These are phyloP conservation scores for Heliconius sara DNA, from an alignment of 2,888 invertebrate genomes.

Conservation along the genomic window DNA sequence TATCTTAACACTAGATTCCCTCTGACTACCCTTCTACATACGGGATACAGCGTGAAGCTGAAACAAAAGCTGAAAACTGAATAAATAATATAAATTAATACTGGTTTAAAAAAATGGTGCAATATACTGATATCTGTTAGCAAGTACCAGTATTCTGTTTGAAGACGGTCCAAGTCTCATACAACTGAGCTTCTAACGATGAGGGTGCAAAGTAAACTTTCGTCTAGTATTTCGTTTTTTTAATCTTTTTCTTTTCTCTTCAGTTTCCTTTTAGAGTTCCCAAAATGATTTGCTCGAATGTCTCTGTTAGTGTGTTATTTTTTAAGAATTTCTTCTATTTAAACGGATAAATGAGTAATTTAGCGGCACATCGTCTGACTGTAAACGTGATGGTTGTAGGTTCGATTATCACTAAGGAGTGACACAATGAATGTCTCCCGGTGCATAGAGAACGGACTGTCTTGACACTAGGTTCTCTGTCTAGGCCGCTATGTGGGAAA, in stretches of 20 bases:
- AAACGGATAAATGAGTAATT: neutral
- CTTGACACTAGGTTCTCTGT: too few species aligned
- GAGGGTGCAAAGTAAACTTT: slow-evolving; percentile 17
- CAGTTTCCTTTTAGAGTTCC: slow-evolving; percentile 10
- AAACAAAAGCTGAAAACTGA: too few species aligned
- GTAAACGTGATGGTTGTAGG: neutral
- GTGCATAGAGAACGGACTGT: too few species aligned
- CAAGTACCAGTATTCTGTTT: neutral
- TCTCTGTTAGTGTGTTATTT: slow-evolving; percentile 1
- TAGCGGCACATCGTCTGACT: neutral
- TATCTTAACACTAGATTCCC: too few species aligned
- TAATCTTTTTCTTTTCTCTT: slow-evolving; percentile 14
- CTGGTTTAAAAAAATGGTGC: neutral
- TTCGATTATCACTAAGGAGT: neutral
- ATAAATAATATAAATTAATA: too few species aligned
- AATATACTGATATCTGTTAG: neutral
- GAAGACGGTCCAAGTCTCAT: slow-evolving; percentile 14
- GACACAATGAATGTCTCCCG: too few species aligned
- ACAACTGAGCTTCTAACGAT: slow-evolving; percentile 17
- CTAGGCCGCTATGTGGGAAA: too few species aligned
- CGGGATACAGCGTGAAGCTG: too few species aligned
- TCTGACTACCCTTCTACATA: too few species aligned
- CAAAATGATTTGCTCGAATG: slow-evolving; percentile 19
- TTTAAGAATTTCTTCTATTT: neutral
- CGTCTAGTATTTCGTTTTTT: slow-evolving; percentile 15